phyloP scores from a whole-genome alignment of 2,797 vertebrate genomes.

The Sebastes iracundus region DNA sequence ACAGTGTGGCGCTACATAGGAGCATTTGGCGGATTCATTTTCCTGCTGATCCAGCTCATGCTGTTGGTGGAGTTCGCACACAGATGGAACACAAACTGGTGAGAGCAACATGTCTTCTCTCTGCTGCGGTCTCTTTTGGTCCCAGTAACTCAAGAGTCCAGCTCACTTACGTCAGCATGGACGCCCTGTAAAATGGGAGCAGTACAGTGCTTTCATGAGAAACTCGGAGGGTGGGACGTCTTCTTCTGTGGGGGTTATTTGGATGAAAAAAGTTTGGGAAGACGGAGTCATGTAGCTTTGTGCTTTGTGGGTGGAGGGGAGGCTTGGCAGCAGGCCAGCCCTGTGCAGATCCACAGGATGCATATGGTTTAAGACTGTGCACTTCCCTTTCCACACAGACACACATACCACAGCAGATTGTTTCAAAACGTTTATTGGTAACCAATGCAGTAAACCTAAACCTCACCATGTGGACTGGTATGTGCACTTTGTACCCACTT shows the following conservation, averaged over 20 bases:
- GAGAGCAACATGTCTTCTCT: conserved; percentile 55
- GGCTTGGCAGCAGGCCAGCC: conserved; percentile 28
- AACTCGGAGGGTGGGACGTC: background rate
- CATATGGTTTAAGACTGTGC: conserved; percentile 33
- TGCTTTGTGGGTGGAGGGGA: conserved; percentile 14
- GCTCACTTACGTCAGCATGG: background rate
- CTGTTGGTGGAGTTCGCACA: conserved; percentile 96
- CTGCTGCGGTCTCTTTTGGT: background rate
- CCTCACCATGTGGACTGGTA: background rate
- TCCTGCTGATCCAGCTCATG: conserved; percentile 93
- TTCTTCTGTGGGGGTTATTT: conserved; percentile 2
- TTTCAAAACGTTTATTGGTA: background rate
- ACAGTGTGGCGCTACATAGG: conserved; percentile 95
- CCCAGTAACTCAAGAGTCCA: background rate
- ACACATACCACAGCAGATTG: background rate
- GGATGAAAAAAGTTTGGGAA: conserved; percentile 2
- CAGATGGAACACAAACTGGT: conserved; percentile 99
- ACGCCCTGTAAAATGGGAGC: background rate
- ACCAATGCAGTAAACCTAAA: background rate
- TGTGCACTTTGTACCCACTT: background rate
- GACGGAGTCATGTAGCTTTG: conserved; percentile 17
- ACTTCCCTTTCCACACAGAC: background rate
- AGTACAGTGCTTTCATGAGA: background rate
- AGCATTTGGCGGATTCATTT: conserved; percentile 87
- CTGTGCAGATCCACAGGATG: conserved; percentile 57